Base-by-base conservation (phyloP, 2,888 invertebrate genomes). In the Epirrhoe alternata region DNA sequence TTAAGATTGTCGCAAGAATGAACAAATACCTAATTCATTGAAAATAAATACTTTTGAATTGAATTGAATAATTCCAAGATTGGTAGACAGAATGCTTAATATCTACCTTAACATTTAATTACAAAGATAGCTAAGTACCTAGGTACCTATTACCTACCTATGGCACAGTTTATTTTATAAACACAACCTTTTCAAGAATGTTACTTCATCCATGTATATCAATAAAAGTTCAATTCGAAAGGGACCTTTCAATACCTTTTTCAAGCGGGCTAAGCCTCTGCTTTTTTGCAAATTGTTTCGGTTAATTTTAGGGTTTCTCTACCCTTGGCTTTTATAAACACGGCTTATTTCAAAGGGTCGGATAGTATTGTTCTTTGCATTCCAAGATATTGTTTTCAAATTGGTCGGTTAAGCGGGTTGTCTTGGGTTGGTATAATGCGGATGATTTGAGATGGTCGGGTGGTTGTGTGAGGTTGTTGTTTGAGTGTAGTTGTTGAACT, bases 401-500 rank as follows among this genome's bases (percentile, higher is more conserved):
- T 61, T 66, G 60, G 70, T 68, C 69, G 70, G 73, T 67, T 70
- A 54, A 52, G 60, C 17, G 52, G 51, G 62, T 68, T 61, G 17
- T 59, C 42, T 17, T 24, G 66, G 73, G 49, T 42, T 38, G 38
- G 6, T 60, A 53, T 65, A 65, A 35, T 10, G 45, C 60, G 64
- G 49, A 10, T 52, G 10, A 45, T 65, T 60, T 57, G 14, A 53
- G 30, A 56, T 6, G 61, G 42, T n/a, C 65, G 57, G 54, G 17
- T 63, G 35, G 45, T 53, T 45, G 51, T 66, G 61, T 61, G 53
- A 30, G 38, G 68, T 59, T 12, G 64, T 68, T 56, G 61, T 31
- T 35, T 12, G 38, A 38, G 45, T 31, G 54, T 64, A 10, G 66
- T 61, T 70, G 55, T 75, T 72, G 71, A 65, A 80, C 60, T 81